phyloP scores from a whole-genome alignment of 2,888 invertebrate genomes.

The Agrotis segetum region DNA sequence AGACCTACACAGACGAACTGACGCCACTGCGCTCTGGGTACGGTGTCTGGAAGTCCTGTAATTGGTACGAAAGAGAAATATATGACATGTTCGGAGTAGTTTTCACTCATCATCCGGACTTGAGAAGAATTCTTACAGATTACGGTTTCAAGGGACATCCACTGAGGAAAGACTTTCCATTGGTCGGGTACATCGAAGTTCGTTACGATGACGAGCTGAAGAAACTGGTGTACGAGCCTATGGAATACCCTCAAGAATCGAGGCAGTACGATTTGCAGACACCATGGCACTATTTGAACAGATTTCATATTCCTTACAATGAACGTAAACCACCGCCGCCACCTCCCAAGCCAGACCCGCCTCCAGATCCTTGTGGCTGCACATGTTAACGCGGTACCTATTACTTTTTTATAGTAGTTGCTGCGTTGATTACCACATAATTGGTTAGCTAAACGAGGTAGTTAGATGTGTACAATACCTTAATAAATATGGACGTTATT shows the following conservation, averaged over 20 bases:
- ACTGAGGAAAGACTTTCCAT: slow-evolving; percentile 85
- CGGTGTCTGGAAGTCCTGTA: slow-evolving; percentile 75
- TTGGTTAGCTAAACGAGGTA: not conserved
- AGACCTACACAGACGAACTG: slow-evolving; percentile 86
- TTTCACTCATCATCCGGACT: slow-evolving; percentile 85
- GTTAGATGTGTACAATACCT: not conserved
- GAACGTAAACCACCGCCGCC: slow-evolving; percentile 49
- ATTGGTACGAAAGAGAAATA: slow-evolving; percentile 82
- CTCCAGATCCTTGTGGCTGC: not conserved
- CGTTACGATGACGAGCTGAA: slow-evolving; percentile 87
- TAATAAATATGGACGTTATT: no score
- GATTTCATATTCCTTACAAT: slow-evolving; percentile 82
- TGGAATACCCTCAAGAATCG: slow-evolving; percentile 83
- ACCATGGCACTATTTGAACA: slow-evolving; percentile 84
- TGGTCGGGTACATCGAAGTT: slow-evolving; percentile 84
- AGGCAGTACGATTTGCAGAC: slow-evolving; percentile 78
- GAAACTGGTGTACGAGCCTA: slow-evolving; percentile 85
- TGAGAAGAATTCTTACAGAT: slow-evolving; percentile 84
- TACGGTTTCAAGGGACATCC: slow-evolving; percentile 87
- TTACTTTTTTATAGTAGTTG: not conserved
- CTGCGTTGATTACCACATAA: not conserved
- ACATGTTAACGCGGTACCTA: not conserved
- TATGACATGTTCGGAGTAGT: slow-evolving; percentile 86
- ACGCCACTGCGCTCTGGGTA: slow-evolving; percentile 82
- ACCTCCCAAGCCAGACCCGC: slow-evolving; percentile 57